phyloP scores from a whole-genome alignment of 2,888 invertebrate genomes.

The Eustalomyia histrio region DNA sequence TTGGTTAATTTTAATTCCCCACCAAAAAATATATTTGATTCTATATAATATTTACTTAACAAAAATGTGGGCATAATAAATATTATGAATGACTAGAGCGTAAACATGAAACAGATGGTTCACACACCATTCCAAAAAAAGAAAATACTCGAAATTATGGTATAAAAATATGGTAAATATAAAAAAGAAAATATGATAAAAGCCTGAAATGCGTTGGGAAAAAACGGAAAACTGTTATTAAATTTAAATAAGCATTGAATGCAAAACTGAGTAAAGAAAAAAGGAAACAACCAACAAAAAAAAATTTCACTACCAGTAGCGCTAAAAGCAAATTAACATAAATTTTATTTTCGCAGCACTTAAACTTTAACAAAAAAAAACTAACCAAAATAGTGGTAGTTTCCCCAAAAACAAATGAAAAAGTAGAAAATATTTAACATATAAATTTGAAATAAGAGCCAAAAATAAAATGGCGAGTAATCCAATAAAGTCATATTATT shows the following conservation, averaged over 20 bases:
- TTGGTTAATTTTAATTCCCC: not conserved
- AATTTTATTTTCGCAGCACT: conserved; percentile 70
- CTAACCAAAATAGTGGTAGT: conserved; percentile 22
- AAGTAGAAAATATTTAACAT: conserved; percentile 18
- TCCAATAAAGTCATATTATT: conserved; percentile 62
- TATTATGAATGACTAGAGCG: conserved; percentile 41
- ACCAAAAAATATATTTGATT: not conserved
- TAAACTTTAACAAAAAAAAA: conserved; percentile 46
- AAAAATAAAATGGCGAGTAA: conserved; percentile 45
- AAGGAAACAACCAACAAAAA: conserved; percentile 22
- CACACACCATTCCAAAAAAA: conserved; percentile 21
- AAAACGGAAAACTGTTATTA: conserved; percentile 26
- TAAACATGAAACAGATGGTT: conserved; percentile 44
- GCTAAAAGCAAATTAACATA: conserved; percentile 77
- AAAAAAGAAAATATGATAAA: conserved; percentile 32
- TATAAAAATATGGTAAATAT: not conserved
- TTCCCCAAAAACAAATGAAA: conserved; percentile 54
- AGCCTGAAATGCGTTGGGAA: conserved; percentile 10
- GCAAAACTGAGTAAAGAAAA: not conserved
- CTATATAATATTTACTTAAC: not conserved
- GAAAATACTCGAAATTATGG: conserved; percentile 15
- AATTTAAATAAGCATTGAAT: conserved; percentile 18
- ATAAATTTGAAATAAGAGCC: conserved; percentile 44
- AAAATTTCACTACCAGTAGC: conserved; percentile 59
- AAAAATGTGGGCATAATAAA: conserved; percentile 29